Conservation (phyloP, 2,797 vertebrate genomes). For the Spinus pinus region DNA sequence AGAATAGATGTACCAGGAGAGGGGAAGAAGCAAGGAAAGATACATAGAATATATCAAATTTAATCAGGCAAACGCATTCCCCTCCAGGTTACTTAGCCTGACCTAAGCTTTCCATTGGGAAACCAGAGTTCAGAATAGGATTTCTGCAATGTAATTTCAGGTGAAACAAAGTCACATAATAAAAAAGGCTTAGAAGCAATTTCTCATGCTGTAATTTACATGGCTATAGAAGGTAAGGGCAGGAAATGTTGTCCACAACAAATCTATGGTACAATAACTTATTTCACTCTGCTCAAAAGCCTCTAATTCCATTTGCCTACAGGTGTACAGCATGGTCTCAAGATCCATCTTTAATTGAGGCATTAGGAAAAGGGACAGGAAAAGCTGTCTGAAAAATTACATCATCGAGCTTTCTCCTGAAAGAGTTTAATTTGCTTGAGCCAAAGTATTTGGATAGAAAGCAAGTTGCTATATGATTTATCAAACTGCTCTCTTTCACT, state of each 20-base stretch:
- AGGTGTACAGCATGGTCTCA: background rate
- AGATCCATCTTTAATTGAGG: background rate
- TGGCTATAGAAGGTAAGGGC: background rate
- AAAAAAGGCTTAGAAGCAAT: slow-evolving; percentile 28
- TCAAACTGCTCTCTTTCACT: background rate
- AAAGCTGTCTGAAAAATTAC: background rate
- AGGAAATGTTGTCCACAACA: background rate
- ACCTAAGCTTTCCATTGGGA: slow-evolving; percentile 48
- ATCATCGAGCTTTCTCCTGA: background rate
- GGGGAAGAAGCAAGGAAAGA: slow-evolving; percentile 21
- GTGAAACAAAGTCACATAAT: slow-evolving; percentile 24
- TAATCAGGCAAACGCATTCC: slow-evolving; percentile 59
- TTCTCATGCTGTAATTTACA: slow-evolving; percentile 15
- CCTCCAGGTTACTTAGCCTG: slow-evolving; percentile 18
- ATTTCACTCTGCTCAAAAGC: background rate
- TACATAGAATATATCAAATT: slow-evolving; percentile 47
- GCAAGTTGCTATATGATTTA: background rate
- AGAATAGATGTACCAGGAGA: slow-evolving; percentile 28
- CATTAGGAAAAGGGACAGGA: background rate
- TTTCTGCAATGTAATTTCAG: slow-evolving; percentile 55
- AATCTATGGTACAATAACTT: background rate
- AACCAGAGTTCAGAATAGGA: slow-evolving; percentile 7
- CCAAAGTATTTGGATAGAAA: background rate
- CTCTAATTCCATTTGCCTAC: background rate
- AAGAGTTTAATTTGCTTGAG: background rate